These are phyloP conservation scores for Palythoa grandis DNA, from an alignment of 92 coral and sea anemone species.

Conservation along the genomic window DNA sequence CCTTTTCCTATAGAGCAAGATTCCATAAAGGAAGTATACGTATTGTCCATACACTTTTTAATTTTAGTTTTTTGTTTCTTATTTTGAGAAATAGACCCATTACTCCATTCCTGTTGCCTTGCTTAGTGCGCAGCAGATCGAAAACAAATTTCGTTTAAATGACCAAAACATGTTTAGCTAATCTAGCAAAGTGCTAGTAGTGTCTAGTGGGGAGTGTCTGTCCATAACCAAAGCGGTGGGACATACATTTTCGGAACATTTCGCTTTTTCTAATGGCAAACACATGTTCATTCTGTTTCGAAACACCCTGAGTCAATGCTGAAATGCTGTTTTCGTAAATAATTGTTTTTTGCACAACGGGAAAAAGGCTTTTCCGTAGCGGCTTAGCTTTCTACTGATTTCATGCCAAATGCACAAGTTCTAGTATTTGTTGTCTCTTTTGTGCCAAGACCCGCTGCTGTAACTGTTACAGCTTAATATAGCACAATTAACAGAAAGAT, in stretches of 20 bases:
- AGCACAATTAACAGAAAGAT: slow-evolving; percentile 37
- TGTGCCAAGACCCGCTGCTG: slow-evolving; percentile 3
- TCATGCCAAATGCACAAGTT: neutral
- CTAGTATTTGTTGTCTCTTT: neutral
- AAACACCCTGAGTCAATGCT: neutral
- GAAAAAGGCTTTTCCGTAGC: neutral
- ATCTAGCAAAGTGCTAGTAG: neutral
- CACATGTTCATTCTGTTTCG: slow-evolving; percentile 21
- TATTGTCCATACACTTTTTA: too few species aligned
- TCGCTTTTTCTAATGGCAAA: slow-evolving; percentile 34
- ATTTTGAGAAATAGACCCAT: neutral
- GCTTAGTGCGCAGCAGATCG: neutral
- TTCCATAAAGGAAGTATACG: neutral
- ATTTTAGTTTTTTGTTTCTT: too few species aligned
- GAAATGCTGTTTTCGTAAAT: neutral
- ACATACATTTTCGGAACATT: slow-evolving; percentile 28
- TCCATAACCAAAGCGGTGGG: slow-evolving; percentile 26
- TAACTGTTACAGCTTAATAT: slow-evolving; percentile 9
- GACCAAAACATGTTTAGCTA: slow-evolving; percentile 10
- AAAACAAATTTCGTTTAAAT: neutral
- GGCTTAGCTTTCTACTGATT: slow-evolving; percentile 7
- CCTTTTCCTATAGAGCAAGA: neutral
- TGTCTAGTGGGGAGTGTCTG: neutral
- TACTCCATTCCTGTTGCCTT: neutral
- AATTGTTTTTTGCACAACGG: slow-evolving; percentile 19